These are phyloP conservation scores for Eptesicus fuscus DNA, from an alignment of 2,113 vertebrate species.

Conservation along the genomic window DNA sequence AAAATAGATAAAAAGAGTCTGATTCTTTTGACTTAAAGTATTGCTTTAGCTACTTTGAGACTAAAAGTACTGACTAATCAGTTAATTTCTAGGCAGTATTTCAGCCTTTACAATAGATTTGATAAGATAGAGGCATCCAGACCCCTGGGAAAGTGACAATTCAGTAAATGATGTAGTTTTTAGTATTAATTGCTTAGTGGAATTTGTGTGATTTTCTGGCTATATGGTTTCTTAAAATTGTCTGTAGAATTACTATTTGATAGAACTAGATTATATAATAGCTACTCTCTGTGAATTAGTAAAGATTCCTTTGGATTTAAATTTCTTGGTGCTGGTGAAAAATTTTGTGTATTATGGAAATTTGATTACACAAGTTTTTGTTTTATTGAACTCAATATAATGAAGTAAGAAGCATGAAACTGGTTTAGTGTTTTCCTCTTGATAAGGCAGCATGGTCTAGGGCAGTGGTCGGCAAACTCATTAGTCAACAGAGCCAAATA, in stretches of 20 bases:
- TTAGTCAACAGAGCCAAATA: too few relatives aligned
- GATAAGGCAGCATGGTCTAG: too few relatives aligned
- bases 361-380: not conserved
- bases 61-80: not conserved
- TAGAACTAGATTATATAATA: not conserved
- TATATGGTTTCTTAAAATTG: not conserved
- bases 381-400: not conserved
- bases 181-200: not conserved
- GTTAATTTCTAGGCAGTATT: not conserved
- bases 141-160: not conserved
- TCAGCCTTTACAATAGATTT: not conserved
- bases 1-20: not conserved
- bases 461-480: not conserved
- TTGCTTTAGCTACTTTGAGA: not conserved
- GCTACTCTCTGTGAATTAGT: not conserved
- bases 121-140: not conserved
- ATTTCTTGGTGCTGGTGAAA: constrained; percentile 5
- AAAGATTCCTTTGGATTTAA: not conserved
- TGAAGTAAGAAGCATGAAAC: not conserved
- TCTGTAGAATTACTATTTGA: not conserved
- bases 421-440: not conserved
- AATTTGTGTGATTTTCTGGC: not conserved
- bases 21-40: not conserved
- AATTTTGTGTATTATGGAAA: not conserved
- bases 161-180: not conserved